A percentile compares a stretch with the other conserved stretches of the same genome.
Conservation (phyloP, 2,113 vertebrate genomes). For the Lathamus discolor region DNA sequence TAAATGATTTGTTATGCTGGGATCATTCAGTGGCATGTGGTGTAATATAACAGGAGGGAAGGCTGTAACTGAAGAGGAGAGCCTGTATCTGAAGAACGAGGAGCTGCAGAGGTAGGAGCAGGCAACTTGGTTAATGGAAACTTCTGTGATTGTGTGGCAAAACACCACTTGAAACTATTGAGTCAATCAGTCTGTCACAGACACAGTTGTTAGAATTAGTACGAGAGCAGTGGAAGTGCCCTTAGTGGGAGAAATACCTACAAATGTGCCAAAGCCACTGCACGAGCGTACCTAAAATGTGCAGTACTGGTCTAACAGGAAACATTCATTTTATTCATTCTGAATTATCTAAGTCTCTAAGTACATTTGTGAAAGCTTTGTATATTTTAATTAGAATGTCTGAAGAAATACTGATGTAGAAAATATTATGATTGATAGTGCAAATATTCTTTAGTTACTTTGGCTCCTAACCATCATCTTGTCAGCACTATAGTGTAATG, state of each 20-base stretch:
- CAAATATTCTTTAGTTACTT: not conserved
- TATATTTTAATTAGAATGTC: not conserved
- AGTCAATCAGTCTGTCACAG: accelerated
- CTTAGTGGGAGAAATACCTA: not conserved
- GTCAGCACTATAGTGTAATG: not conserved
- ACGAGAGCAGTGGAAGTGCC: not conserved
- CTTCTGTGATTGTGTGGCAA: not conserved
- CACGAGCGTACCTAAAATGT: accelerated
- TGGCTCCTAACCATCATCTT: not conserved
- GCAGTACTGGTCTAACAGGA: accelerated
- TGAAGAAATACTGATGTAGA: not conserved
- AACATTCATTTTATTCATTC: accelerated
- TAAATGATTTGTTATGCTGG: too few relatives aligned
- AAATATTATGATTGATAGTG: not conserved
- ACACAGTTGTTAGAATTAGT: too few relatives aligned
- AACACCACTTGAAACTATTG: not conserved
- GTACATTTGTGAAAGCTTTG: not conserved
- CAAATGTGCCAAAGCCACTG: not conserved
- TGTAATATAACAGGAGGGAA: not conserved
- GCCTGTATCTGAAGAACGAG: not conserved
- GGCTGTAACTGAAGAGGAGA: not conserved
- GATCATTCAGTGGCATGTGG: not conserved
- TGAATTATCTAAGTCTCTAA: not conserved
- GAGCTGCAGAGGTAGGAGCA: not conserved
- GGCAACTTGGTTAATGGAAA: not conserved